Conservation (phyloP, 2,888 invertebrate species). For the Pocota personata region DNA sequence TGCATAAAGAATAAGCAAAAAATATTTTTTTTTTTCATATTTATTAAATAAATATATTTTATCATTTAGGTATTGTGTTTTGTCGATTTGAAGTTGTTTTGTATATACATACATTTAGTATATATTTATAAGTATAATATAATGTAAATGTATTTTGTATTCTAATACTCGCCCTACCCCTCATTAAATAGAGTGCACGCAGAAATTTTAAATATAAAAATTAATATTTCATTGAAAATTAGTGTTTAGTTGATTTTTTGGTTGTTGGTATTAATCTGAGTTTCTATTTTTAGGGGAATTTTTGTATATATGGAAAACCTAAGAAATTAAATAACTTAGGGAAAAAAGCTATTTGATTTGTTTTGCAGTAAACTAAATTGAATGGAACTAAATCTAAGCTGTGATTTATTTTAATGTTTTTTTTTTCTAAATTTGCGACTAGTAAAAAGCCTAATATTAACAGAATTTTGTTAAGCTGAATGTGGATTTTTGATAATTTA, state of each 20-base stretch:
- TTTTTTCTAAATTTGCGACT: conserved; percentile 51
- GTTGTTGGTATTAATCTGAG: conserved; percentile 66
- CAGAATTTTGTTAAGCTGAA: conserved; percentile 48
- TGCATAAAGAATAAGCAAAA: conserved; percentile 74
- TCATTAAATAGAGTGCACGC: conserved; percentile 83
- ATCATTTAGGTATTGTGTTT: conserved; percentile 73
- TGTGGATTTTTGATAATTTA: conserved; percentile 33
- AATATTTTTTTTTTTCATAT: conserved; percentile 49
- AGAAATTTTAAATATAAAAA: conserved; percentile 79
- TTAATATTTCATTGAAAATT: conserved; percentile 81
- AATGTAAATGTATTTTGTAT: conserved; percentile 74
- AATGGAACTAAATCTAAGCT: conserved; percentile 75
- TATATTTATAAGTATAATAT: conserved; percentile 70
- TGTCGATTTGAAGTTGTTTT: conserved; percentile 74
- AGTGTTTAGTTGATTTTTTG: conserved; percentile 77
- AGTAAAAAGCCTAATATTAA: conserved; percentile 58
- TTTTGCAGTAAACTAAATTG: conserved; percentile 45
- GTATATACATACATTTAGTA: conserved; percentile 71
- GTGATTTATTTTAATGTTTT: conserved; percentile 61
- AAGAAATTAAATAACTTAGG: conserved; percentile 43
- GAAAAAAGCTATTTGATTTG: conserved; percentile 54
- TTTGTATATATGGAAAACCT: conserved; percentile 50
- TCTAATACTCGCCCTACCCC: conserved; percentile 82
- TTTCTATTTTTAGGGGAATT: conserved; percentile 56
- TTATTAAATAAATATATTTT: conserved; percentile 64